Conservation (phyloP, 2,113 vertebrate genomes). For the Oreochromis niloticus region DNA sequence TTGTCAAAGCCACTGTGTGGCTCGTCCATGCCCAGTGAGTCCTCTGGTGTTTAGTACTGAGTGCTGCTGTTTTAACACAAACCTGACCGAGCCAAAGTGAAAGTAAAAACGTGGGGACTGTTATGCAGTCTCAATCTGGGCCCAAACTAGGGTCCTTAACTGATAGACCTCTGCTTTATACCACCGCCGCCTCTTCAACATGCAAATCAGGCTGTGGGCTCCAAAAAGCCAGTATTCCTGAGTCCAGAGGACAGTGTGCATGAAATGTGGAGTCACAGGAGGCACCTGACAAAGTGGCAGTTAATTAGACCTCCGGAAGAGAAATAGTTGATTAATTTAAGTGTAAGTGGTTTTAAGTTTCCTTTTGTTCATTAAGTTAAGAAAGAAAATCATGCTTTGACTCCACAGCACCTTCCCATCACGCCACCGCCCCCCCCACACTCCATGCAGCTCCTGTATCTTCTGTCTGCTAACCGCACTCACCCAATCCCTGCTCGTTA, state of each 20-base stretch:
- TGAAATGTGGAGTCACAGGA: not conserved
- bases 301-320: not conserved
- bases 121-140: fast-evolving
- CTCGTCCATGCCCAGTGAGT: not conserved
- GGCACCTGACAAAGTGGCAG: not conserved
- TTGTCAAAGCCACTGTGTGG: not conserved
- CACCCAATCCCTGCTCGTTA: not conserved
- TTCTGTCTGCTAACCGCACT: not conserved
- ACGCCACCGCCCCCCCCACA: not conserved
- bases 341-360: not conserved
- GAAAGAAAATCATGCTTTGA: not conserved
- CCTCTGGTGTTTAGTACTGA: not conserved
- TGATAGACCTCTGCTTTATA: not conserved
- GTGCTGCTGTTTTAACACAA: not conserved
- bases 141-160: not conserved
- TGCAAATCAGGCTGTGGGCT: not conserved
- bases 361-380: not conserved
- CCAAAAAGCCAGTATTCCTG: not conserved
- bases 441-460: not conserved
- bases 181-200: not conserved
- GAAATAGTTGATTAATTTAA: not conserved
- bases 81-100: not conserved
- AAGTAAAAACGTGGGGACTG: not conserved
- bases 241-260: not conserved
- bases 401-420: not conserved